These are phyloP conservation scores for Lasioglossum baleicum DNA, from an alignment of 1,140 invertebrate species.

Conservation along the genomic window DNA sequence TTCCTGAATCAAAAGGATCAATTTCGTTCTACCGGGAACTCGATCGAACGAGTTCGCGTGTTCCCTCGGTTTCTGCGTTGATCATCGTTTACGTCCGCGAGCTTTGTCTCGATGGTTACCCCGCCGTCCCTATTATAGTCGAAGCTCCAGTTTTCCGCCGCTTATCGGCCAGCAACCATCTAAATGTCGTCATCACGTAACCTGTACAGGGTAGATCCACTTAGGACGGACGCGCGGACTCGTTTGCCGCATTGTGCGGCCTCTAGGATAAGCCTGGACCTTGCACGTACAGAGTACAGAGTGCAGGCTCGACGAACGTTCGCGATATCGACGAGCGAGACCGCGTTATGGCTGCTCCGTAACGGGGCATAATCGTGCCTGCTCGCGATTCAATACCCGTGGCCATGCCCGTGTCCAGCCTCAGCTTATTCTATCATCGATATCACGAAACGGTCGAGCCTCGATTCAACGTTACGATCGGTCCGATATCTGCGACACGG, in stretches of 20 bases:
- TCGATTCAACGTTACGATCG: constrained; percentile 36
- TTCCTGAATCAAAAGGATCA: neutral
- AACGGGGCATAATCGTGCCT: constrained; percentile 13
- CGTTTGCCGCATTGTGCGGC: constrained; percentile 23
- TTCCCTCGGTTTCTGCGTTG: neutral
- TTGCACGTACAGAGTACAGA: neutral
- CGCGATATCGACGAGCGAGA: constrained; percentile 31
- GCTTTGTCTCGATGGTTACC: neutral
- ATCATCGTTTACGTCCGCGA: neutral
- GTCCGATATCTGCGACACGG: constrained; percentile 32
- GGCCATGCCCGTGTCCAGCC: neutral
- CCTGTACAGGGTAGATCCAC: constrained; percentile 21
- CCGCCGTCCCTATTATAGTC: constrained; percentile 23
- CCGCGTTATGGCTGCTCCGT: neutral
- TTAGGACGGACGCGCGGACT: constrained; percentile 29
- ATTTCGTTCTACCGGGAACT: neutral
- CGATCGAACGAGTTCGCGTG: no score
- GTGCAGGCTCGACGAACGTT: neutral
- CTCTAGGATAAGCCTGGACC: constrained; percentile 17
- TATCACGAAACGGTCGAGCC: constrained; percentile 13
- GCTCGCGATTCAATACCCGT: neutral
- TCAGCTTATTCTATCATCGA: constrained; percentile 27
- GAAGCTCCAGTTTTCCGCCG: constrained; percentile 33
- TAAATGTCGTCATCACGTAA: constrained; percentile 51
- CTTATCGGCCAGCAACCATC: constrained; percentile 35